Evolutionary conservation across 92 coral and sea anemone genomes (phyloP), one percentile per base, ranked within the genome.

Genomic region (Scolanthus callimorphus): DNA sequence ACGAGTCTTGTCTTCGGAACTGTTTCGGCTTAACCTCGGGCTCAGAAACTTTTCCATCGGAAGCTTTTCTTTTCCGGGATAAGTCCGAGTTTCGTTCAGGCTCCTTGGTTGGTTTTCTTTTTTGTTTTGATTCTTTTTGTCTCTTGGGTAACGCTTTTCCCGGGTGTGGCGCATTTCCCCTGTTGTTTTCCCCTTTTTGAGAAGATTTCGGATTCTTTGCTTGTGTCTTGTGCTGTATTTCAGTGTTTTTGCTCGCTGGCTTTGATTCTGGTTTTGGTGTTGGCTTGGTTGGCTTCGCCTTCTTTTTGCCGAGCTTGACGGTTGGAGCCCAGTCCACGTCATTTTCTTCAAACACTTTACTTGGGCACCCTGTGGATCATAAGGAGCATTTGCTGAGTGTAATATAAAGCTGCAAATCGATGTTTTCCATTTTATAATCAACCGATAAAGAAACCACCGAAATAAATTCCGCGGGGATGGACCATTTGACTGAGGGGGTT

Each of bases 341-440:
- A 39, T 67, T 55, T 41, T 39, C 64, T 17, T 55, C 52, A 24
- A 11, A 45, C 12, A 55, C 38, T 34, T 43, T 30, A 43, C 63
- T 43, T 39, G 74, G 74, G 23, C 51, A 38, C 30, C 74, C 74
- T 67, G 30, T 3, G 51, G 34, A 57, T 25, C 13, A 37, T 23
- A 59, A 46, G 1, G 17, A n/a, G n/a, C n/a, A n/a, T n/a, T n/a
- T n/a, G n/a, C n/a, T n/a, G n/a, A n/a, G n/a, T n/a, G n/a, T n/a
- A n/a, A n/a, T n/a, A n/a, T n/a, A n/a, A n/a, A n/a, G n/a, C n/a
- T n/a, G n/a, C n/a, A n/a, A n/a, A n/a, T n/a, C n/a, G n/a, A n/a
- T n/a, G n/a, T n/a, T n/a, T n/a, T n/a, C n/a, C n/a, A n/a, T n/a
- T n/a, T n/a, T n/a, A n/a, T n/a, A n/a, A n/a, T n/a, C n/a, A n/a